These are phyloP conservation scores for Drosophila nr. perissopoda DNA, from an alignment of 2,888 invertebrate species.

Conservation along the genomic window DNA sequence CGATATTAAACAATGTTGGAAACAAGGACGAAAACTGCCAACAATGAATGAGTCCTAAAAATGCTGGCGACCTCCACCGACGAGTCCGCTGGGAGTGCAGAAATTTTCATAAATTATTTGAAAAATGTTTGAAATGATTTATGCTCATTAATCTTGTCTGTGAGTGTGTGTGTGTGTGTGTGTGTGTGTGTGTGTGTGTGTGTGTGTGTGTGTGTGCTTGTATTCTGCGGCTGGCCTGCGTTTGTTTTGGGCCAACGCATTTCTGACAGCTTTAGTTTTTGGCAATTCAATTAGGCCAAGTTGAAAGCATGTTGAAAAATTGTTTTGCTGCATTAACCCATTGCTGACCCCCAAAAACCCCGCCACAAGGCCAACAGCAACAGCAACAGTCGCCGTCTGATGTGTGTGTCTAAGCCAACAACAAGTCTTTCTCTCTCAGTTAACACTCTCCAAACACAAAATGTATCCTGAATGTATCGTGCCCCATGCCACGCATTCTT, in stretches of 20 bases:
- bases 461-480: neutral
- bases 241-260: slow-evolving; percentile 50
- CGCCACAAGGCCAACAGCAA: slow-evolving; percentile 25
- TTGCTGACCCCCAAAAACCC: slow-evolving; percentile 38
- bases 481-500: neutral
- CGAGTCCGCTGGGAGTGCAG: slow-evolving; percentile 42
- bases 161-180: slow-evolving; percentile 5
- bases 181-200: slow-evolving; percentile 13
- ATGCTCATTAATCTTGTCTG: slow-evolving; percentile 65
- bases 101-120: slow-evolving; percentile 67
- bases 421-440: neutral
- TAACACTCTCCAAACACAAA: neutral
- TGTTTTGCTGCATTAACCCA: slow-evolving; percentile 65
- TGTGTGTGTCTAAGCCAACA: slow-evolving; percentile 37
- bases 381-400: slow-evolving; percentile 39
- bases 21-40: slow-evolving; percentile 34
- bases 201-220: slow-evolving; percentile 14
- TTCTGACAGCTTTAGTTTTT: slow-evolving; percentile 67
- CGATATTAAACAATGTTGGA: slow-evolving; percentile 38
- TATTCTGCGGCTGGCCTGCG: slow-evolving; percentile 41
- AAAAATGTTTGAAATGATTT: slow-evolving; percentile 66
- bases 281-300: slow-evolving; percentile 68
- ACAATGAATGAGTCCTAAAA: slow-evolving; percentile 55
- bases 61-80: slow-evolving; percentile 52
- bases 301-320: slow-evolving; percentile 65